These are phyloP conservation scores for Phragmatobia fuliginosa DNA, from an alignment of 2,888 invertebrate species.

Conservation along the genomic window DNA sequence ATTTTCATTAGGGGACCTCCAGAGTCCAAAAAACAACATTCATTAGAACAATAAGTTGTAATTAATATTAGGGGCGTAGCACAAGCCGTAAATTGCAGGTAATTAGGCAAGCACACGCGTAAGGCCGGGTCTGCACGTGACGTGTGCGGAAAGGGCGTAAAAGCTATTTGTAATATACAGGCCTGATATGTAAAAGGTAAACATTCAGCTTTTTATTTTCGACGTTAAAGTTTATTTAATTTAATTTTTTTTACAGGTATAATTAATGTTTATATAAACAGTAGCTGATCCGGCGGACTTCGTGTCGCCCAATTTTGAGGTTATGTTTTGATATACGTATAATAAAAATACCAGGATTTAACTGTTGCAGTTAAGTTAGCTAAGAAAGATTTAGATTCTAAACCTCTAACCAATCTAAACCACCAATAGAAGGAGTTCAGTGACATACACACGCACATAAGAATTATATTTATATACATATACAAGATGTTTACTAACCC, in stretches of 20 bases:
- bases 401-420: too few species aligned
- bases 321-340: too few species aligned
- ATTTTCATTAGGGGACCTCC: constrained; percentile 50
- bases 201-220: constrained; percentile 56
- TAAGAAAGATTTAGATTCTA: too few species aligned
- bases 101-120: constrained; percentile 70
- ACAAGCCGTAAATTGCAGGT: constrained; percentile 75
- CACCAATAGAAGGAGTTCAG: too few species aligned
- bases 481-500: too few species aligned
- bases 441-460: too few species aligned
- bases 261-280: too few species aligned
- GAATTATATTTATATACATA: too few species aligned
- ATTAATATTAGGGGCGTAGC: constrained; percentile 68
- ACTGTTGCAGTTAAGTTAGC: too few species aligned
- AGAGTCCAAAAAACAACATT: constrained; percentile 50
- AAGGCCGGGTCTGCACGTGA: constrained; percentile 65
- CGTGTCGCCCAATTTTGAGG: too few species aligned
- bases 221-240: constrained; percentile 40
- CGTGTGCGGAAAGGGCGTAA: constrained; percentile 68
- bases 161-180: constrained; percentile 67
- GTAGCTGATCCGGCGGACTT: too few species aligned
- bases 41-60: constrained; percentile 66
- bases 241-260: constrained; percentile 47
- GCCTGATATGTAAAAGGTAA: constrained; percentile 58
- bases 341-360: too few species aligned